Percentiles rank a stretch among this genome's conserved stretches.
These are phyloP conservation scores for Platygyra sinensis DNA, from an alignment of 64 coral and sea anemone genomes.

Conservation along the genomic window DNA sequence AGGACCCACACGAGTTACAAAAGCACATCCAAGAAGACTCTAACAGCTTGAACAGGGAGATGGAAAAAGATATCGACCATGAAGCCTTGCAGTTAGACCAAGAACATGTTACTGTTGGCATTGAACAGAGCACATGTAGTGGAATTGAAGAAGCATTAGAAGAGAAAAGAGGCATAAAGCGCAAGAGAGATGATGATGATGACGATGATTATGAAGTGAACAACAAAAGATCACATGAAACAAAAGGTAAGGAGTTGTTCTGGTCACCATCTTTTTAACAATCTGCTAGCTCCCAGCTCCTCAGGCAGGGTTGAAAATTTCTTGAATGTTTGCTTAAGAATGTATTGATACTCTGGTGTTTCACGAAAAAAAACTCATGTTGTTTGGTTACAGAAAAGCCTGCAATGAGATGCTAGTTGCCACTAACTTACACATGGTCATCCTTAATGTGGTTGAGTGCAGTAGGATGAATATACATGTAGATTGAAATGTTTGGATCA, in stretches of 20 bases:
- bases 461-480: too few species aligned
- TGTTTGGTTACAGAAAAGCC: too few species aligned
- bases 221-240: background rate
- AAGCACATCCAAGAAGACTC: background rate
- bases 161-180: constrained; percentile 15
- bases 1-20: background rate
- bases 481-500: too few species aligned
- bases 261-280: too few species aligned
- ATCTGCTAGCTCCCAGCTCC: too few species aligned
- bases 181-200: background rate
- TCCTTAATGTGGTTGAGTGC: too few species aligned
- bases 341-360: too few species aligned
- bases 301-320: too few species aligned
- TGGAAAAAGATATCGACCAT: background rate
- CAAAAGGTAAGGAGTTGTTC: background rate
- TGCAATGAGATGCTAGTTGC: too few species aligned
- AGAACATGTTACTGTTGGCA: background rate
- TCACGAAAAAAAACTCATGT: too few species aligned
- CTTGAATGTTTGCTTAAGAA: too few species aligned
- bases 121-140: background rate
- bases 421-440: too few species aligned
- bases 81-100: background rate
- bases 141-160: background rate
- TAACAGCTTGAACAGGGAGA: background rate
- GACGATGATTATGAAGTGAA: background rate